Evolutionary conservation across 2,113 vertebrate species (phyloP), one percentile per base, ranked within the genome.

Genomic region (Sinocyclocheilus maitianheensis): DNA sequence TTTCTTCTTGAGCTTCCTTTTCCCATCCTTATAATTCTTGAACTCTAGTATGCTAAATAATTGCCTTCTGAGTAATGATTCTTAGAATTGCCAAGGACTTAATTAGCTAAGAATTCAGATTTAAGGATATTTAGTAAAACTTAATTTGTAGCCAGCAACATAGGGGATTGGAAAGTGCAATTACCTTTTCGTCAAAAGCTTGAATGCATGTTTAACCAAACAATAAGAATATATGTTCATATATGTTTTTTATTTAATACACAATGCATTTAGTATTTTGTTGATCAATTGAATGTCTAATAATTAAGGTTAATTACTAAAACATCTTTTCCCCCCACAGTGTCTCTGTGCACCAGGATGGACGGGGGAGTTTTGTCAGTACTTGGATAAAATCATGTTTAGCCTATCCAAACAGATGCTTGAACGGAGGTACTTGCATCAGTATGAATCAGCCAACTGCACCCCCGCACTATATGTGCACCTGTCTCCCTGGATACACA

Each of bases 331-430:
- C 16, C 34, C 85, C 53, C 13, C 3, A 8, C 90, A 97, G 95
- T 95, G 95, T 75, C 84, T 95, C 87, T 97, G 95, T 83, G 89
- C 90, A 71, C 92, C 91, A 24, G 94, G 94, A 46, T 95, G 91
- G 94, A 94, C 88, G 7, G 95, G 91, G 84, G 90, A 95, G 89
- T 92, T 94, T 43, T 96, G 94, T 90, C 94, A 94, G 18, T 91
- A 93, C 90, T 91, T 93, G 75, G 92, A 92, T 77, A 92, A 96
- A 74, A 2, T 89, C 94, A 79, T 96, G 95, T 82, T 84, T 94
- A 86, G 94, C 95, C 88, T 91, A 92, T 75, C 89, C 94, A 60
- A 85, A 93, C 78, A 77, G 69, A 85, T 96, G 94, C 91, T 86
- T 90, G 80, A 90, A 90, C 82, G 94, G 94, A 88, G 91, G 92